phyloP scores from a whole-genome alignment of 2,797 vertebrate genomes.

The Siniperca scherzeri region DNA sequence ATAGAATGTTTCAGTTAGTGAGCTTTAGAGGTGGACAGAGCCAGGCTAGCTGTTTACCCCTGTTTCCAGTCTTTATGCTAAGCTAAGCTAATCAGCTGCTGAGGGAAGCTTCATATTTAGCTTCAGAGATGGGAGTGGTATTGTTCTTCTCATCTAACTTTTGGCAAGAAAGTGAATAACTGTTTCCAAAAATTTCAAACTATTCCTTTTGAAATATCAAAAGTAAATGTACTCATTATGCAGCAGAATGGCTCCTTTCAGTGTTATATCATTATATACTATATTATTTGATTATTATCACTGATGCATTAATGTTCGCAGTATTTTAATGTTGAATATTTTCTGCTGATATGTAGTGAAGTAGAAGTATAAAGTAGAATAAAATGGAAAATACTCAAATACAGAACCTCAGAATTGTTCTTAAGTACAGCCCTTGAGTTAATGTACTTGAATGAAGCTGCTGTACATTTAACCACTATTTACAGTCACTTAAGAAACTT shows the following conservation, averaged over 20 bases:
- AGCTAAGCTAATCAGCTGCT: not conserved
- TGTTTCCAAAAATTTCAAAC: not conserved
- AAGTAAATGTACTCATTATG: not conserved
- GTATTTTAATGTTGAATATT: not conserved
- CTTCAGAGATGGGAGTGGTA: not conserved
- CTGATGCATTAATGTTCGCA: not conserved
- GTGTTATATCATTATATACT: not conserved
- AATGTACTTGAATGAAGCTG: not conserved
- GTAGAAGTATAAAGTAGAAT: not conserved
- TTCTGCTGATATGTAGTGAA: not conserved
- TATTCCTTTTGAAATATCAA: not conserved
- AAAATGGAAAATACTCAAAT: not conserved
- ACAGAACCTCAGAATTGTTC: not conserved
- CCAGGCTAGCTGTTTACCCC: not conserved
- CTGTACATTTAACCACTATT: not conserved
- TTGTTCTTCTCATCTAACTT: not conserved
- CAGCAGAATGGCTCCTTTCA: not conserved
- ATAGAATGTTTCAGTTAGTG: too few species aligned
- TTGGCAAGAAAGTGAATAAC: not conserved
- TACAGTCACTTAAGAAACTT: slow-evolving; percentile 66
- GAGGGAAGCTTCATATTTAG: not conserved
- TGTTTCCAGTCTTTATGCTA: not conserved
- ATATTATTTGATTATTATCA: not conserved
- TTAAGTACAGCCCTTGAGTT: not conserved
- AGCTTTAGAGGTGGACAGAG: too few species aligned